Percentiles rank a stretch among this genome's conserved stretches.
These are phyloP conservation scores for Ardeotis arabs DNA, from an alignment of 2,113 vertebrate species.

Conservation along the genomic window DNA sequence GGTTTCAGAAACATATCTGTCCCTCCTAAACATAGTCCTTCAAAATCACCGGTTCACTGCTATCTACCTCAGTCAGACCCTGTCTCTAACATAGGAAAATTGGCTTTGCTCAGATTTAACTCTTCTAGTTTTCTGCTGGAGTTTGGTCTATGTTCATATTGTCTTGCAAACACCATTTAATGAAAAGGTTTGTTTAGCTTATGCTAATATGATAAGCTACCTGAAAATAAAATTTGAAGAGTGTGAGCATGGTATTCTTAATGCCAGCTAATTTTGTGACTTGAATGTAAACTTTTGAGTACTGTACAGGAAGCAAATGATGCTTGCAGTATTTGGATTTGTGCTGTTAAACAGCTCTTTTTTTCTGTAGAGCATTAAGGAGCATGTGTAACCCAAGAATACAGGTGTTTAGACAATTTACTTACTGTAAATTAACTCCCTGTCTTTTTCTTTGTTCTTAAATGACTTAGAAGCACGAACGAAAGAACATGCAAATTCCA, in stretches of 20 bases:
- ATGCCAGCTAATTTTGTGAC: background rate
- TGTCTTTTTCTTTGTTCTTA: conserved; percentile 40
- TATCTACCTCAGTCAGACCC: background rate
- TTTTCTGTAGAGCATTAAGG: background rate
- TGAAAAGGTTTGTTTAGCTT: background rate
- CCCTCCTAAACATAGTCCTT: background rate
- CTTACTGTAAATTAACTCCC: background rate
- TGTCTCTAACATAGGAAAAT: background rate
- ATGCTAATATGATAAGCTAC: background rate
- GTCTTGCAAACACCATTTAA: background rate
- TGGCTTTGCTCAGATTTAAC: background rate
- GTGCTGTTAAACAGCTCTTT: background rate
- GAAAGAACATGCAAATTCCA: conserved; percentile 47
- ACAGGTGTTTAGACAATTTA: background rate
- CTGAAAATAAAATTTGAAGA: background rate
- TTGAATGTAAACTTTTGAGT: background rate
- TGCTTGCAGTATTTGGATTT: background rate
- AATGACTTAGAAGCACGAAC: conserved; percentile 77
- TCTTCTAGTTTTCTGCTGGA: background rate
- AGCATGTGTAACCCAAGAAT: background rate
- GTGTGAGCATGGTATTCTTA: background rate
- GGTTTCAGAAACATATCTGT: background rate
- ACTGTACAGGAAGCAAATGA: background rate
- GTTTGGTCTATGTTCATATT: background rate
- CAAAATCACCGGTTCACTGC: background rate